Evolutionary conservation across 2,888 invertebrate genomes (phyloP).

Genomic region (Oscheius sp.): DNA sequence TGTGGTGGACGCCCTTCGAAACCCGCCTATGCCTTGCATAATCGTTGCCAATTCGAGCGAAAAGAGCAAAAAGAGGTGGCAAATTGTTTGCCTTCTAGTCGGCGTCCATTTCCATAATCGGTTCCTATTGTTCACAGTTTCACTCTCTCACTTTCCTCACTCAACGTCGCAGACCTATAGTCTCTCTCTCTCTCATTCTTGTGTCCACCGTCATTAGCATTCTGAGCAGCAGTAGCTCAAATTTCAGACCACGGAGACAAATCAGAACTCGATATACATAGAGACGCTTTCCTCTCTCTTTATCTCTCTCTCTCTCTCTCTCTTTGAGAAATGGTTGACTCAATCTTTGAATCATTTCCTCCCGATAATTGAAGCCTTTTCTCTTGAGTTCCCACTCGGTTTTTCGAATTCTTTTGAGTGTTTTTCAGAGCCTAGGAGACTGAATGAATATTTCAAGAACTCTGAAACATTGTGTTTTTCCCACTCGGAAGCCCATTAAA

Average conservation of each 20-base stretch:
- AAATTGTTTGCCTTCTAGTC: neutral
- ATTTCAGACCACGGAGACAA: conserved; percentile 13
- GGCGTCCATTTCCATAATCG: neutral
- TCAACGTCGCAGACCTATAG: conserved; percentile 7
- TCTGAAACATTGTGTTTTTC: too few species aligned
- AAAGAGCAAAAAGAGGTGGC: conserved; percentile 7
- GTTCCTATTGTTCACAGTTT: neutral
- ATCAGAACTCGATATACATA: neutral
- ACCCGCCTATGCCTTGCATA: neutral
- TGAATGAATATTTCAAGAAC: too few species aligned
- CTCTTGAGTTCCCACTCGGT: too few species aligned
- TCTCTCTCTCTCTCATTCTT: too few species aligned
- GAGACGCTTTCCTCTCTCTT: neutral
- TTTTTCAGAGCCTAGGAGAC: too few species aligned
- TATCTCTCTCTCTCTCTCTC: neutral
- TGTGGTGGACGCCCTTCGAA: too few species aligned
- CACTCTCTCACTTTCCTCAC: neutral
- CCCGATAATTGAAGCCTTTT: neutral
- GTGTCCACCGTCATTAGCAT: conserved; percentile 30
- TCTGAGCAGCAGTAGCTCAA: conserved; percentile 20
- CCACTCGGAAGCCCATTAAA: too few species aligned
- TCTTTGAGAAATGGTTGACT: neutral
- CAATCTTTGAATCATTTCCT: neutral
- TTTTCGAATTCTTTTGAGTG: too few species aligned
- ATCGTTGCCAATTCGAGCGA: conserved; percentile 20